phyloP scores from a whole-genome alignment of 2,888 invertebrate species.

The Heliconius erato region DNA sequence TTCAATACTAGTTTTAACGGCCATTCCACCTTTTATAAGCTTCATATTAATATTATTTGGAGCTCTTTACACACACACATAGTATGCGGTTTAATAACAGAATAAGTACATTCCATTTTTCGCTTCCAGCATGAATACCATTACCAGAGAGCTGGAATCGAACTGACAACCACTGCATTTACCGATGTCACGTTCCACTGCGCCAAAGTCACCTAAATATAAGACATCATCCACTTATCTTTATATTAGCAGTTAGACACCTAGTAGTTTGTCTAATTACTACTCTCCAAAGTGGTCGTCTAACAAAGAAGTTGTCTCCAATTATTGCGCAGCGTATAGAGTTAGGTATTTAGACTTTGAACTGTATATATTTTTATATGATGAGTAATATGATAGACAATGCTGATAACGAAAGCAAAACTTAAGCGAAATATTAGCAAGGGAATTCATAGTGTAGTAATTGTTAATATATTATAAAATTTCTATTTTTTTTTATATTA shows the following conservation, averaged over 20 bases:
- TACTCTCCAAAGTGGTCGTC: background rate
- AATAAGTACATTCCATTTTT: too few relatives aligned
- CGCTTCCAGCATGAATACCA: too few relatives aligned
- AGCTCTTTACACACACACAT: too few relatives aligned
- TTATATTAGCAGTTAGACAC: background rate
- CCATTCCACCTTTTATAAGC: too few relatives aligned
- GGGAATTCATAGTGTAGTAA: background rate
- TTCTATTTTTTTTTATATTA: too few relatives aligned
- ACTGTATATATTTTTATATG: background rate
- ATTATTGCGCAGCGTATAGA: background rate
- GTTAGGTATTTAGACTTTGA: background rate
- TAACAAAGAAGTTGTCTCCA: background rate
- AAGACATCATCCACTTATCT: background rate
- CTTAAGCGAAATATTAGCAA: background rate
- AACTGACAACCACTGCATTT: background rate
- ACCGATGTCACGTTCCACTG: background rate
- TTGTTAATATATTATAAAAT: background rate
- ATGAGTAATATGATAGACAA: background rate
- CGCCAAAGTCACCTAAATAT: background rate
- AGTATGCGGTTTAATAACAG: too few relatives aligned
- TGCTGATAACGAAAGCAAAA: background rate
- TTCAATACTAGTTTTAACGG: background rate
- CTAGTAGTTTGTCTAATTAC: background rate
- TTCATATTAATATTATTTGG: too few relatives aligned
- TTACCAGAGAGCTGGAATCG: background rate